Evolutionary conservation across 2,888 invertebrate species (phyloP), one percentile per base, ranked within the genome.

Genomic region (Ectemnius lituratus): DNA sequence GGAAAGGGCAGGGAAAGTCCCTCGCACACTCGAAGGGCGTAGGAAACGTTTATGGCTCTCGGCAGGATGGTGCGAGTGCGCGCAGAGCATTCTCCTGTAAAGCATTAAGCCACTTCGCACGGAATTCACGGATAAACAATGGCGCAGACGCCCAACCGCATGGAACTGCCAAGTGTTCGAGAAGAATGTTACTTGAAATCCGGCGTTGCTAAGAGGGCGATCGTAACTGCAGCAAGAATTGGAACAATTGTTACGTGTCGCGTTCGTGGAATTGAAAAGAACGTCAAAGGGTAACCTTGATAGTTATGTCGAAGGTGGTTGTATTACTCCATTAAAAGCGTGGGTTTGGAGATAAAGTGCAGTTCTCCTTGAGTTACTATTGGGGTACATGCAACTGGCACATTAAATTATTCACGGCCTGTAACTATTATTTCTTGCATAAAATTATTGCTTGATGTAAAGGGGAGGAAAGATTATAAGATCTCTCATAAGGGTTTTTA

Each of bases 101-200:
- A 20, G 75, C 70, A 70, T 75, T 67, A 64, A 70, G 70, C 67
- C 75, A 64, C 70, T 75, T 67, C 49, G 11, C 47, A 18, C 11
- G 61, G 45, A 64, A 70, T 76, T 66, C 67, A 18, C 58, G 64
- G 52, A 67, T 62, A 70, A 76, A 75, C 70, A 70, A 70, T 58
- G 70, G 62, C 11, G 11, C 37, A 6, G 11, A 11, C 37, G 8
- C 5, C 37, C 8, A 37, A 37, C 37, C 37, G 37, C 37, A 37
- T 2, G 5, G 28, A 4, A 49, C 8, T 49, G 16, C 52, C 0
- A 1, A 14, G 5, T 14, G 5, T 11, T 52, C 16, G 0, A 52
- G 52, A 16, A 52, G 16, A 16, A 52, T 13, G n/a, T 52, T 52
- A 14, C 52, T 52, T 13, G 52, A 52, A 52, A 52, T 52, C 52